Evolutionary conservation across 2,113 vertebrate genomes (phyloP).

Genomic region (Cyphomyrus discorhynchus): DNA sequence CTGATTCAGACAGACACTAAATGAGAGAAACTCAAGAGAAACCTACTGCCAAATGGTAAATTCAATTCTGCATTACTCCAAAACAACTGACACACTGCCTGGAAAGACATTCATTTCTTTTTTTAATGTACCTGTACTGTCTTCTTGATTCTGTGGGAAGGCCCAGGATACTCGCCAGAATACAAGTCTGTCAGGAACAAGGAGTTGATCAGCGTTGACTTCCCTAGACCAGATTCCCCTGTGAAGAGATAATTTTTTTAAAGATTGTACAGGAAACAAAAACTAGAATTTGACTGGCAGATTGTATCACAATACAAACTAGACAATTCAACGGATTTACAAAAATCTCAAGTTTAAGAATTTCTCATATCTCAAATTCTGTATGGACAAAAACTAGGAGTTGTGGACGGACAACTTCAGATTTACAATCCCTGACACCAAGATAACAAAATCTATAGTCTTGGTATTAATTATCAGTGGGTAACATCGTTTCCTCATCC

Average conservation of each 20-base stretch:
- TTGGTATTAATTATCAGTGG: neutral
- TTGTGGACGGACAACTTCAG: neutral
- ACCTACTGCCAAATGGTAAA: neutral
- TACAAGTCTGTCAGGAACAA: slow-evolving; percentile 94
- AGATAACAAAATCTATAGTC: neutral
- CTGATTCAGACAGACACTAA: neutral
- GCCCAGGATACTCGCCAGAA: slow-evolving; percentile 87
- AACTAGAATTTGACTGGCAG: neutral
- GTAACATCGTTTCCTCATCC: neutral
- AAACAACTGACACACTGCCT: neutral
- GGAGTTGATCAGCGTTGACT: slow-evolving; percentile 96
- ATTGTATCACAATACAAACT: neutral
- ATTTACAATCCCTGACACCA: neutral
- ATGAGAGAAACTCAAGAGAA: neutral
- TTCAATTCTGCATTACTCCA: neutral
- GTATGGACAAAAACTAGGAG: neutral
- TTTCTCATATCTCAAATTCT: neutral
- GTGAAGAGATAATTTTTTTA: slow-evolving; percentile 45
- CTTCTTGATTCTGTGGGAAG: slow-evolving; percentile 94
- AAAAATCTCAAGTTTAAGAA: slow-evolving; percentile 15
- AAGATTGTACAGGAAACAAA: slow-evolving; percentile 1
- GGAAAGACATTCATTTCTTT: neutral
- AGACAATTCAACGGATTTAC: neutral
- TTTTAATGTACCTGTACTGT: slow-evolving; percentile 76
- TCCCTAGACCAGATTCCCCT: slow-evolving; percentile 95